phyloP scores from a whole-genome alignment of 37 sponge, comb jelly and placozoan species.

The Cliona cf. orientalis region DNA sequence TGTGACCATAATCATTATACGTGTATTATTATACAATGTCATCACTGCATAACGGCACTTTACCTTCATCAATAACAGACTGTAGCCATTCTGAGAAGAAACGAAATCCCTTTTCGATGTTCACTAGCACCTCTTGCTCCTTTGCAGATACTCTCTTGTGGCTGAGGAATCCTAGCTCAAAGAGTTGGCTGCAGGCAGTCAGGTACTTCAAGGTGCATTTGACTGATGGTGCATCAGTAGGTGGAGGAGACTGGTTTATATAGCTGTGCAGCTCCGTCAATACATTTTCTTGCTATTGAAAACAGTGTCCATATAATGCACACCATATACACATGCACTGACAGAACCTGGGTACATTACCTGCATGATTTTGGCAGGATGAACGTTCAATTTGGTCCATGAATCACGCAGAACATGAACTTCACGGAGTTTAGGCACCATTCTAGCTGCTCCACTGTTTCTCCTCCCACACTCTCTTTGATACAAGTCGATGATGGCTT shows the following conservation, averaged over 20 bases:
- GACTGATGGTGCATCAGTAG: slow-evolving; percentile 6
- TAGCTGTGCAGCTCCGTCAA: slow-evolving; percentile 15
- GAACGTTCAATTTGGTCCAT: slow-evolving; percentile 42
- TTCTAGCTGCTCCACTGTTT: background rate
- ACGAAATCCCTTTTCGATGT: slow-evolving; percentile 23
- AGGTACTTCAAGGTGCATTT: slow-evolving; percentile 1
- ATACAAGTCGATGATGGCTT: slow-evolving; percentile 29
- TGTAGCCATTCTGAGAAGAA: slow-evolving; percentile 15
- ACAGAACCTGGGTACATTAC: background rate
- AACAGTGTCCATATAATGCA: too few relatives aligned
- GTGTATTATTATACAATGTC: too few relatives aligned
- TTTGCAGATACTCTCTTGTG: background rate
- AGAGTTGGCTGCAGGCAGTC: slow-evolving; percentile 27
- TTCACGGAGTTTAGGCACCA: slow-evolving; percentile 11
- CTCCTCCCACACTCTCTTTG: background rate
- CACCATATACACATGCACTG: background rate
- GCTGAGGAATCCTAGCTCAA: slow-evolving; percentile 29
- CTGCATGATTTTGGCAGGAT: slow-evolving; percentile 48
- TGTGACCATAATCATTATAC: too few relatives aligned
- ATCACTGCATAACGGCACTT: too few relatives aligned
- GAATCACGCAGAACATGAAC: slow-evolving; percentile 10
- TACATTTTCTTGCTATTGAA: slow-evolving; percentile 44
- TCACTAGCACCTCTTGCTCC: background rate
- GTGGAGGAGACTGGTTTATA: background rate
- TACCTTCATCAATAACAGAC: slow-evolving; percentile 9